Conservation (phyloP, 64 coral and sea anemone genomes). For the Montipora capricornis region DNA sequence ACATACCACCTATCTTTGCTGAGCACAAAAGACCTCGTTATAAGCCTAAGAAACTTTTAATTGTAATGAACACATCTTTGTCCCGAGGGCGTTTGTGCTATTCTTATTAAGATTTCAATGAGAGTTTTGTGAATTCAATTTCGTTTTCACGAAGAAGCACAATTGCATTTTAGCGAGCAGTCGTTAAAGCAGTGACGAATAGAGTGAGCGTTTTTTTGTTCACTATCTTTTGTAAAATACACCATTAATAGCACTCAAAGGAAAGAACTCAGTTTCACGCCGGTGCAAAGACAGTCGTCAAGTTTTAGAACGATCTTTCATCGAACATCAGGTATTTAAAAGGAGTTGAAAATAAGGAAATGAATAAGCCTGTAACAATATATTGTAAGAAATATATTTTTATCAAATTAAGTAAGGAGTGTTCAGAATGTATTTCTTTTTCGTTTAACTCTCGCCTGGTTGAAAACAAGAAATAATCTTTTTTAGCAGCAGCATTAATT, state of each 20-base stretch:
- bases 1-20: neutral
- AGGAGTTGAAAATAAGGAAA: slow-evolving; percentile 20
- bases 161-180: neutral
- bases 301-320: slow-evolving; percentile 29
- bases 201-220: neutral
- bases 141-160: neutral
- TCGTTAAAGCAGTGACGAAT: neutral
- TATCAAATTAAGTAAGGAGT: slow-evolving; percentile 46
- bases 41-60: slow-evolving; percentile 37
- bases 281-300: slow-evolving; percentile 17
- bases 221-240: neutral
- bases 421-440: slow-evolving; percentile 27
- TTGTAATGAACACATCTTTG: slow-evolving; percentile 47
- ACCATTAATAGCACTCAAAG: neutral
- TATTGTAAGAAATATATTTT: slow-evolving; percentile 62
- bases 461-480: neutral
- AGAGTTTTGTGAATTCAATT: slow-evolving; percentile 1
- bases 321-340: slow-evolving; percentile 21
- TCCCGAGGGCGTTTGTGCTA: slow-evolving; percentile 20
- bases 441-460: neutral
- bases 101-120: slow-evolving; percentile 17
- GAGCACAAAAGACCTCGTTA: slow-evolving; percentile 24
- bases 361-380: slow-evolving; percentile 43
- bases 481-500: slow-evolving; percentile 5
- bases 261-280: neutral